These are phyloP conservation scores for Hemistola chrysoprasaria DNA, from an alignment of 2,888 invertebrate species.

Conservation along the genomic window DNA sequence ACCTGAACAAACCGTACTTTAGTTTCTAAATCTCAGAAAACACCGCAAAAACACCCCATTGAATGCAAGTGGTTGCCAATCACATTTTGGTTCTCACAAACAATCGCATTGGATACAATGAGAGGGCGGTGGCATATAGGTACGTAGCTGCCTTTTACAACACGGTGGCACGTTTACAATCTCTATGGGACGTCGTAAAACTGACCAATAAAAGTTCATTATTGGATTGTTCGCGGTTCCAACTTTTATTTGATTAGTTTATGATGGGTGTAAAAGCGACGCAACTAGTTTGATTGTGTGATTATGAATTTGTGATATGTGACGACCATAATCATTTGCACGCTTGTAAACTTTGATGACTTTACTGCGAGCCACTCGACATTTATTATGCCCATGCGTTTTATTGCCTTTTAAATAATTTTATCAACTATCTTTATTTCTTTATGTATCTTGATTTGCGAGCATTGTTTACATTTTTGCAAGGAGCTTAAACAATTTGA, in stretches of 20 bases:
- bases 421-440: constrained; percentile 6
- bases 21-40: constrained; percentile 4
- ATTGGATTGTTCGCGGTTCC: constrained; percentile 76
- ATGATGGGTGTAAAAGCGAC: constrained; percentile 63
- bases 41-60: constrained; percentile 22
- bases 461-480: constrained; percentile 1
- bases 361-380: constrained; percentile 10
- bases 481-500: too few species aligned
- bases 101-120: constrained; percentile 31
- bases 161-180: constrained; percentile 52
- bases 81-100: constrained; percentile 35
- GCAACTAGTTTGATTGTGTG: constrained; percentile 38
- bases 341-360: constrained; percentile 19
- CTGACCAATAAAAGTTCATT: constrained; percentile 83
- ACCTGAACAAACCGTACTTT: background rate
- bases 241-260: constrained; percentile 80
- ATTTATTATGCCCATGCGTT: constrained; percentile 22
- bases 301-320: constrained; percentile 36
- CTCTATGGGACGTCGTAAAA: constrained; percentile 74
- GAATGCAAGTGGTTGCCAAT: constrained; percentile 40
- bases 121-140: constrained; percentile 42
- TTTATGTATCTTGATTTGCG: constrained; percentile 7
- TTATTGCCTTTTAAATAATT: constrained; percentile 20
- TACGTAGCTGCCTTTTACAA: constrained; percentile 44
- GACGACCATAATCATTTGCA: constrained; percentile 7